phyloP scores from a whole-genome alignment of 2,797 vertebrate genomes.

The Xenops minutus region DNA sequence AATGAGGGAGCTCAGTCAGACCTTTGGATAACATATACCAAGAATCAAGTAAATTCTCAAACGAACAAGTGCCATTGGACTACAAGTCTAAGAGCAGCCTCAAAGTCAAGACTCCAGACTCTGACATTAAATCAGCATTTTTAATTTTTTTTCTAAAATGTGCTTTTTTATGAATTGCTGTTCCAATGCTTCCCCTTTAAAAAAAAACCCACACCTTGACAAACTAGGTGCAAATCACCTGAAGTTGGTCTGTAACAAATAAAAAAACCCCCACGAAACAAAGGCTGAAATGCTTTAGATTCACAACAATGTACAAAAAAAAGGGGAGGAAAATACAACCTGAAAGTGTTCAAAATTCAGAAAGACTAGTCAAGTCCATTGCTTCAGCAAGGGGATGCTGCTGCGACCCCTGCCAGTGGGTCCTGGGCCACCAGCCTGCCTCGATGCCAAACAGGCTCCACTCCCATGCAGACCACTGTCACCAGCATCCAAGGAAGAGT shows the following conservation, averaged over 20 bases:
- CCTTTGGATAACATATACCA: background rate
- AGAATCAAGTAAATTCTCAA: background rate
- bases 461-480: background rate
- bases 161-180: conserved; percentile 53
- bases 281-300: conserved; percentile 77
- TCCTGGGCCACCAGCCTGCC: conserved; percentile 63
- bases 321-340: conserved; percentile 73
- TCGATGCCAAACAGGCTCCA: background rate
- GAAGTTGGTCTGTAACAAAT: conserved; percentile 68
- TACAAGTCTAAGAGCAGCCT: background rate
- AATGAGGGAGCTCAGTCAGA: background rate
- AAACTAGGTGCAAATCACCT: conserved; percentile 50
- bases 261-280: conserved; percentile 2
- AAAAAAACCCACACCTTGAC: background rate
- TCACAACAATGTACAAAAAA: conserved; percentile 72
- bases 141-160: conserved; percentile 70
- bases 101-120: conserved; percentile 57
- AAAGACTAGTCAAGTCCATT: conserved; percentile 76
- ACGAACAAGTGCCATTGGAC: background rate
- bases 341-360: conserved; percentile 76
- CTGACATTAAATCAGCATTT: conserved; percentile 55
- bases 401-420: conserved; percentile 64
- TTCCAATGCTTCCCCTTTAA: conserved; percentile 44
- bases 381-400: conserved; percentile 70
- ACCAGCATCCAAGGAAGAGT: background rate